A percentile compares a stretch with the other conserved stretches of the same genome.
phyloP scores from a whole-genome alignment of 2,113 vertebrate genomes.

The Aramus guarauna region DNA sequence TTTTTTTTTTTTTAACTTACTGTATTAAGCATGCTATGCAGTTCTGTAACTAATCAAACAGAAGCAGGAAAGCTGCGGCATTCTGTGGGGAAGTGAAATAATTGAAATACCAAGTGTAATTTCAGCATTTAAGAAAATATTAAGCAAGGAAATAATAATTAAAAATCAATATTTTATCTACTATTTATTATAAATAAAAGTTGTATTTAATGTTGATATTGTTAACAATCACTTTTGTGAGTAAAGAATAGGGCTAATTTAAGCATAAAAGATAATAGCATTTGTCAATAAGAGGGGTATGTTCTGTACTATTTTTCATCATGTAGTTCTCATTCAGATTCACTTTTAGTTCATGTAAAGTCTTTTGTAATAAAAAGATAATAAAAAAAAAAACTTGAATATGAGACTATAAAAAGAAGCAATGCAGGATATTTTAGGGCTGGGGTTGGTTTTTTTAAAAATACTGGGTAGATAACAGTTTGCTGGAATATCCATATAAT shows the following conservation, averaged over 20 bases:
- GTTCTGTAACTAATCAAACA: background rate
- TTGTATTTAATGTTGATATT: background rate
- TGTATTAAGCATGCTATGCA: slow-evolving; percentile 4
- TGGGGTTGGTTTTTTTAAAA: background rate
- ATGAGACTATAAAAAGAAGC: background rate
- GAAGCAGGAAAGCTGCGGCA: background rate
- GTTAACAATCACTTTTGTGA: background rate
- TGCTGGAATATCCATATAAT: background rate
- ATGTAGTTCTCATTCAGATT: background rate
- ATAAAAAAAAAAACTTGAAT: background rate
- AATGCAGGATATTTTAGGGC: background rate
- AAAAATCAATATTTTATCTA: background rate
- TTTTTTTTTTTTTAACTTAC: background rate
- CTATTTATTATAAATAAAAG: background rate
- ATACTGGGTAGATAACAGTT: background rate
- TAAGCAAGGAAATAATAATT: background rate
- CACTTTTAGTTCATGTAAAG: background rate
- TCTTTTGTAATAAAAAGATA: background rate
- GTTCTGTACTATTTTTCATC: background rate
- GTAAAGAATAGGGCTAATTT: background rate
- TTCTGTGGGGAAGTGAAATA: background rate
- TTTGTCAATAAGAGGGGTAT: slow-evolving; percentile 3
- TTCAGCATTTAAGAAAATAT: slow-evolving; percentile 1
- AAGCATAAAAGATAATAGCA: background rate
- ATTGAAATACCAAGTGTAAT: slow-evolving; percentile 4